Conservation (phyloP, 1,140 invertebrate species). For the Panagrolaimus sp. region DNA sequence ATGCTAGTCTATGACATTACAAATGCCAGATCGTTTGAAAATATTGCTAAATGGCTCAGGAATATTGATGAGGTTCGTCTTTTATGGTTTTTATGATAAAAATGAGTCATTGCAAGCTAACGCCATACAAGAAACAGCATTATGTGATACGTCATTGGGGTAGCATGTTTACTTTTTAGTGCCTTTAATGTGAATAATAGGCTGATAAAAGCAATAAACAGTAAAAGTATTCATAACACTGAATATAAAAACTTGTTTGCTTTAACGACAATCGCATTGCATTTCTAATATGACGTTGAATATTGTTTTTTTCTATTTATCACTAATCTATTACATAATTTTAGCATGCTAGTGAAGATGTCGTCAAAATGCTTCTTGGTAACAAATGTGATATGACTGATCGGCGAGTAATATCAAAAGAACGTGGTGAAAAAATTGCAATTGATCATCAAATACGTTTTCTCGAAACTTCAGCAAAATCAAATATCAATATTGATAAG, state of each 20-base stretch:
- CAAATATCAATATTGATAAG: constrained; percentile 92
- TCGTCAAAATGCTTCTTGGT: constrained; percentile 98
- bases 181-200: too few species aligned
- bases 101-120: neutral
- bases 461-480: constrained; percentile 97
- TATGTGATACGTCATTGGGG: too few species aligned
- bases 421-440: constrained; percentile 90
- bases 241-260: too few species aligned
- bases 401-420: constrained; percentile 83
- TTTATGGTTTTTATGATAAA: constrained; percentile 6
- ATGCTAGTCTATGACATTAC: constrained; percentile 98
- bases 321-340: constrained; percentile 37
- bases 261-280: too few species aligned
- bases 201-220: too few species aligned
- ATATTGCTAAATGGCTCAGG: constrained; percentile 94
- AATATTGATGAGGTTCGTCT: constrained; percentile 81
- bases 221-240: too few species aligned
- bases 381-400: constrained; percentile 99
- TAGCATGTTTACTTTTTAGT: too few species aligned
- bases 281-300: neutral
- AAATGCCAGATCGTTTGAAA: constrained; percentile 94
- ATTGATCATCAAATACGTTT: constrained; percentile 92
- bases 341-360: constrained; percentile 96
- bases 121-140: neutral
- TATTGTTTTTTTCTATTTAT: neutral